Percentiles rank a stretch among this genome's conserved stretches.
Conservation (phyloP, 2,888 invertebrate genomes). For the Limnephilus auricula region DNA sequence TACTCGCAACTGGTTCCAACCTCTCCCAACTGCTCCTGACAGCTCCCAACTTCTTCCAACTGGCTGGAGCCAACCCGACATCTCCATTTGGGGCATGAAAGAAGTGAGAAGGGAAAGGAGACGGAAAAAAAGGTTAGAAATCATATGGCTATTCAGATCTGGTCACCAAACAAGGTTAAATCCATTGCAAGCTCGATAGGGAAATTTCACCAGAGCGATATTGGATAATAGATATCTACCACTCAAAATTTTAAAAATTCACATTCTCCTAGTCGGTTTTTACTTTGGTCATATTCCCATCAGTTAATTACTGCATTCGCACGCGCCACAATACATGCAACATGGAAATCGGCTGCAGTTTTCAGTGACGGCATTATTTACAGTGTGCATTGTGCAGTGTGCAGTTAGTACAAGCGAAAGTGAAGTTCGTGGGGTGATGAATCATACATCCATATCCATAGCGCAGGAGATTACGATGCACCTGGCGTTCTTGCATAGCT, state of each 20-base stretch:
- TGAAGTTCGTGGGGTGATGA: not conserved
- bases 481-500: no score
- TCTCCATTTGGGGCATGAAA: no score
- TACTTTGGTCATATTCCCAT: not conserved
- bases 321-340: not conserved
- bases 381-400: not conserved
- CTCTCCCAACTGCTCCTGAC: no score
- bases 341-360: not conserved
- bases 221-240: not conserved
- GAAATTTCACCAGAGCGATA: not conserved
- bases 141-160: no score
- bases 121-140: no score
- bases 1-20: no score
- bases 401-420: not conserved
- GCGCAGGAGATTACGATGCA: not conserved
- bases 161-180: no score
- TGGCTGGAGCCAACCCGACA: no score
- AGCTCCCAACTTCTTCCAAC: no score
- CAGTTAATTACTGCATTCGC: not conserved
- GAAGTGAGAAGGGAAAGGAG: no score
- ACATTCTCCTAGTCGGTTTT: not conserved
- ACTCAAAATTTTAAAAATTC: not conserved
- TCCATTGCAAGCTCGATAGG: not conserved
- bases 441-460: not conserved
- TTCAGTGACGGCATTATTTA: no score